These are phyloP conservation scores for Nineta flava DNA, from an alignment of 2,888 invertebrate genomes.

Conservation along the genomic window DNA sequence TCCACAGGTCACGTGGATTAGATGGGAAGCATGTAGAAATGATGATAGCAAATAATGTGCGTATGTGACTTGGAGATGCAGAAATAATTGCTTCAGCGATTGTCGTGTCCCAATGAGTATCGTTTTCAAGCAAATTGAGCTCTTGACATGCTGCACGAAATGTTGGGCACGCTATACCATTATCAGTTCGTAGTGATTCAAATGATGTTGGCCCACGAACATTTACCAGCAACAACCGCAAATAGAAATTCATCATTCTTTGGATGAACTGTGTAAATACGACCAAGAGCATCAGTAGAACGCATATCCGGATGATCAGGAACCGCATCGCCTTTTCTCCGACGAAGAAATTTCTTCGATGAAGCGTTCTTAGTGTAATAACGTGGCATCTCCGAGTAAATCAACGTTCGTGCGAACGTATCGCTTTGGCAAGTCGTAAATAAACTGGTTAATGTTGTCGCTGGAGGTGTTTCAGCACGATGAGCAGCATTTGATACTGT, in stretches of 20 bases:
- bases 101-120: conserved; percentile 14
- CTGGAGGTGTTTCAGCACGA: conserved; percentile 10
- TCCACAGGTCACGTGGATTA: conserved; percentile 11
- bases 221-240: conserved; percentile 18
- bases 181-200: conserved; percentile 20
- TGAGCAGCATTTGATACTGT: conserved; percentile 11
- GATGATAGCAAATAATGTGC: conserved; percentile 16
- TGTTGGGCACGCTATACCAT: conserved; percentile 20
- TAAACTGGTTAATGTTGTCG: conserved; percentile 13
- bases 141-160: conserved; percentile 19
- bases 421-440: conserved; percentile 12
- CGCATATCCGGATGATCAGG: conserved; percentile 11
- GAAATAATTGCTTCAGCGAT: conserved; percentile 13
- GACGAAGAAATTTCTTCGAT: conserved; percentile 18
- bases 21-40: conserved; percentile 15
- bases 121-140: conserved; percentile 14
- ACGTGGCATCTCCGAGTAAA: conserved; percentile 20
- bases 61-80: conserved; percentile 14
- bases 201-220: conserved; percentile 22
- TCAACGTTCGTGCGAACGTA: conserved; percentile 18
- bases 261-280: conserved; percentile 19
- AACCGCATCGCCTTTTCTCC: conserved; percentile 16
- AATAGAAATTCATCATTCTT: conserved; percentile 17
- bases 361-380: conserved; percentile 21
- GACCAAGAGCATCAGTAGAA: conserved; percentile 15